Evolutionary conservation across 2,888 invertebrate genomes (phyloP), one percentile per base, ranked within the genome.

Genomic region (Dolichomitus sp.): DNA sequence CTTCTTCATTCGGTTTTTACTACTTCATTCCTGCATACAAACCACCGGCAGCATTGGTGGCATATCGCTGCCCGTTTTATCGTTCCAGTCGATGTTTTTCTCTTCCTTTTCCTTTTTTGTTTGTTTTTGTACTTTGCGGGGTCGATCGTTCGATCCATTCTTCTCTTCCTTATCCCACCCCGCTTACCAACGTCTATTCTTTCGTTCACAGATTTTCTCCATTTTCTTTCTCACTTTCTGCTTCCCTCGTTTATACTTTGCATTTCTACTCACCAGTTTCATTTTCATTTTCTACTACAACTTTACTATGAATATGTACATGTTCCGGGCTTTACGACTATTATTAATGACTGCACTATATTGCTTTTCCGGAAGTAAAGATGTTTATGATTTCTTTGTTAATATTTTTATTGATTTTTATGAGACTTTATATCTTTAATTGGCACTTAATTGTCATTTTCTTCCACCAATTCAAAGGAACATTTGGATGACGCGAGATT

Each of bases 141-240:
- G 37, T 63, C 45, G 52, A 75, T 70, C 54, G 70, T 70, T 65
- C 76, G 70, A 65, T 70, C 61, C 57, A 65, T 72, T 69, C 57
- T 77, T 83, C 81, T 83, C 77, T 82, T 81, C 66, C 57, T 75
- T 76, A 45, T 68, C 73, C 72, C 65, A 73, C 40, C 77, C n/a
- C 30, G 30, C 14, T 30, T 68, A 19, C 45, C 17, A 57, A 76
- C 84, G 68, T 75, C 45, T 72, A 80, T 75, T 80, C 57, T 61
- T 68, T 85, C 80, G 65, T 69, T 80, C 81, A 75, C 73, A 74
- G 66, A 72, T 76, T 81, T 74, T 80, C 77, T 82, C 76, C 85
- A 73, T 87, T 84, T 76, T 59, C 66, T 40, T 52, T 63, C 59
- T 75, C 59, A 50, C 63, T 45, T n/a, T 7, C 63, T 27, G 23